Conservation (phyloP, 2,797 vertebrate genomes). For the Glossophaga mutica region DNA sequence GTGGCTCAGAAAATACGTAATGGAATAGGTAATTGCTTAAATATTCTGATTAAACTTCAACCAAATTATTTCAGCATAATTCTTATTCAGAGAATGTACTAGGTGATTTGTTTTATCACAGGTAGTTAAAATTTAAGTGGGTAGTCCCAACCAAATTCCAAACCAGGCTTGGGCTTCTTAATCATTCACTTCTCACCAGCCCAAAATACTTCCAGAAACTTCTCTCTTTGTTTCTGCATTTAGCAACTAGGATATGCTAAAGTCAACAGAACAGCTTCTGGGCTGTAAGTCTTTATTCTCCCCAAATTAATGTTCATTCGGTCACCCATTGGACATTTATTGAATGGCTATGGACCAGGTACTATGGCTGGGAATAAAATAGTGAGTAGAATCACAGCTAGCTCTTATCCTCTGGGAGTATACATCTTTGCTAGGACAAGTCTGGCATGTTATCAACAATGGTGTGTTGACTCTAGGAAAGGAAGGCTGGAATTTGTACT, state of each 20-base stretch:
- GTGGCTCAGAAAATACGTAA: conserved; percentile 34
- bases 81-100: not conserved
- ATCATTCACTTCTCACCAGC: not conserved
- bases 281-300: not conserved
- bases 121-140: conserved; percentile 36
- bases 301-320: not conserved
- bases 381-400: not conserved
- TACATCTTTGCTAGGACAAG: not conserved
- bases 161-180: not conserved
- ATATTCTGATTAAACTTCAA: conserved; percentile 21
- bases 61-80: conserved; percentile 2
- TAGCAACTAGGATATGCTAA: not conserved
- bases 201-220: not conserved
- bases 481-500: not conserved
- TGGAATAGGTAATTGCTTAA: not conserved
- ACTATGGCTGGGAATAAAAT: not conserved
- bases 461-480: not conserved
- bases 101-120: not conserved
- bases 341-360: not conserved
- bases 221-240: not conserved
- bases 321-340: not conserved
- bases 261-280: conserved; percentile 1
- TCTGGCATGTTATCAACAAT: not conserved
- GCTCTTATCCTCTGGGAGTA: not conserved
- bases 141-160: not conserved